These are phyloP conservation scores for Graptemys geographica DNA, from an alignment of 2,797 vertebrate species.

Conservation along the genomic window DNA sequence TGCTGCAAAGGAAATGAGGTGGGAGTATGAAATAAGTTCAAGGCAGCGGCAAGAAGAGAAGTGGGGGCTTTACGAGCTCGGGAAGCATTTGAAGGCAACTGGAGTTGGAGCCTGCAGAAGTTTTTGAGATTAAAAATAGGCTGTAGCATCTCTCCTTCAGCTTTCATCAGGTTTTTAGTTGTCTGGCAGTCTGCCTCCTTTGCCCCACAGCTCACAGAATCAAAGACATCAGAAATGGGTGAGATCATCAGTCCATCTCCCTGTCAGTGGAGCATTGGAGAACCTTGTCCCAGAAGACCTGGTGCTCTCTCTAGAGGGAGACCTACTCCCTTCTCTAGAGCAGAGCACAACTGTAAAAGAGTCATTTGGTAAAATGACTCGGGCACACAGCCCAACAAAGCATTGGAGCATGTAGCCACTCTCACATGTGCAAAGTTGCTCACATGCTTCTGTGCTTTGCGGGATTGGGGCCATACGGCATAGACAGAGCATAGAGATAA, in stretches of 20 bases:
- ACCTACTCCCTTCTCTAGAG: background rate
- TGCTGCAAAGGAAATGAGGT: background rate
- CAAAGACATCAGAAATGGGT: background rate
- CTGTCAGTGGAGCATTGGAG: background rate
- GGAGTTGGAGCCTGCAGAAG: constrained; percentile 15
- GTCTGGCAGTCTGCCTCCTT: background rate
- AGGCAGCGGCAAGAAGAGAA: rapidly evolving
- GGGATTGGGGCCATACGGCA: background rate
- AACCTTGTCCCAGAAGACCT: background rate
- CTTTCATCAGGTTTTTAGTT: background rate
- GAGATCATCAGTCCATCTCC: background rate
- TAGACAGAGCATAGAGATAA: background rate
- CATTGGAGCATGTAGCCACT: background rate
- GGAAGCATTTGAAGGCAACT: background rate
- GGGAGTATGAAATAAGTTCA: background rate
- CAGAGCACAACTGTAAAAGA: background rate
- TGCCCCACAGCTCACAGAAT: background rate
- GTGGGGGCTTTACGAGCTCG: background rate
- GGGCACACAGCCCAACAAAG: background rate
- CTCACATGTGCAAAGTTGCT: background rate
- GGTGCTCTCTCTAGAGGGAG: background rate
- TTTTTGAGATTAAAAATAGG: constrained; percentile 41
- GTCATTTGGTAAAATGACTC: background rate
- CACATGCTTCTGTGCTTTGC: background rate
- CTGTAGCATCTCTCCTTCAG: background rate